These are phyloP conservation scores for Spizaetus ornatus DNA, from an alignment of 2,113 vertebrate genomes.

Conservation along the genomic window DNA sequence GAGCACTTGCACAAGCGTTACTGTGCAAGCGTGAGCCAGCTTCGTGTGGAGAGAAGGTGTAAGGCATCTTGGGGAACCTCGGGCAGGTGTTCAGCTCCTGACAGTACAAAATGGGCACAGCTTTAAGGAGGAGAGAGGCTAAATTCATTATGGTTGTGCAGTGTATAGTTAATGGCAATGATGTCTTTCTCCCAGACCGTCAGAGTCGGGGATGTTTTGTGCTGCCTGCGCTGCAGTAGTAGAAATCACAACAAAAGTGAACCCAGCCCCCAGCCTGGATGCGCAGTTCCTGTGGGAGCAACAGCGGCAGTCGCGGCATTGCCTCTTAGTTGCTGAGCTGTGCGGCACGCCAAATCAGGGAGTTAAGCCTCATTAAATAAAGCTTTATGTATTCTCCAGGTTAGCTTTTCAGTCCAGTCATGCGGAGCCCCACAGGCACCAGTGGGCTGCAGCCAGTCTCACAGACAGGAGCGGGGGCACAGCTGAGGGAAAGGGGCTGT, in stretches of 20 bases:
- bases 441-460: neutral
- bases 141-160: neutral
- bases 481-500: neutral
- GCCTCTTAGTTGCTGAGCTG: neutral
- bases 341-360: rapidly evolving
- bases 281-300: neutral
- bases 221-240: neutral
- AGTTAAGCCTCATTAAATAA: neutral
- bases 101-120: rapidly evolving
- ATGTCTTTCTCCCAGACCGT: neutral
- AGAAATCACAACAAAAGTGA: neutral
- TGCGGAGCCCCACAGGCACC: neutral
- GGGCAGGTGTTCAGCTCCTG: neutral
- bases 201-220: neutral
- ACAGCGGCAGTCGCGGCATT: rapidly evolving
- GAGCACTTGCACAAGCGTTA: neutral
- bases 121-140: too few species aligned
- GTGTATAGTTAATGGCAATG: rapidly evolving
- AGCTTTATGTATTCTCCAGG: neutral
- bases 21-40: too few species aligned
- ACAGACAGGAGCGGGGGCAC: too few species aligned
- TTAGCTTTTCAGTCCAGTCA: neutral
- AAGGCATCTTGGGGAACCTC: neutral
- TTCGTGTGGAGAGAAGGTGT: rapidly evolving
- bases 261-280: neutral